Conservation (phyloP, 2,888 invertebrate genomes). For the Papilio gigon region DNA sequence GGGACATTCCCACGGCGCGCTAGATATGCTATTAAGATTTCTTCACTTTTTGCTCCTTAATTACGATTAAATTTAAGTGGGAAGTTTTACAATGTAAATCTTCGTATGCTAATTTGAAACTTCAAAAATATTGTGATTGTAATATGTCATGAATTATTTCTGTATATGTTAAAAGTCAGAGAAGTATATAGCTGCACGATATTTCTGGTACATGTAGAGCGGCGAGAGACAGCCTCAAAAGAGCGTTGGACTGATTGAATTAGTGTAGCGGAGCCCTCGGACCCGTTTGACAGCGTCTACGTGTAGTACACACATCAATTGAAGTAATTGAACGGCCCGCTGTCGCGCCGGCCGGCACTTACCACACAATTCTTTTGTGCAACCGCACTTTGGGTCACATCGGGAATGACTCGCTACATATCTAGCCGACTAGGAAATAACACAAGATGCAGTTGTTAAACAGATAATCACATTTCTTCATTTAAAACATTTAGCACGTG, state of each 20-base stretch:
- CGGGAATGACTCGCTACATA: not conserved
- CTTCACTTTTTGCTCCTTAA: not conserved
- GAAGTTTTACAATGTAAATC: not conserved
- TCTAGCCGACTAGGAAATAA: not conserved
- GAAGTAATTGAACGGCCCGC: slow-evolving; percentile 68
- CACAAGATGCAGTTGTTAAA: not conserved
- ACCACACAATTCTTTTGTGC: slow-evolving; percentile 31
- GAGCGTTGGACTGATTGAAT: slow-evolving; percentile 67
- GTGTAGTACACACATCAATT: slow-evolving; percentile 77
- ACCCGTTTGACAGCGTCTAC: slow-evolving; percentile 68
- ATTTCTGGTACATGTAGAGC: not conserved
- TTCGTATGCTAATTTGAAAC: not conserved
- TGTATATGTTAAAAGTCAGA: not conserved
- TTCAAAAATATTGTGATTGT: not conserved
- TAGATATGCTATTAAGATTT: slow-evolving; percentile 19
- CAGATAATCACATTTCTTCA: slow-evolving; percentile 44
- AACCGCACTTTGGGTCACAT: not conserved
- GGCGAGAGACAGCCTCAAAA: slow-evolving; percentile 38
- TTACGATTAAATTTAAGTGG: not conserved
- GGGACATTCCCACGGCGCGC: slow-evolving; percentile 30
- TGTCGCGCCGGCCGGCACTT: slow-evolving; percentile 39
- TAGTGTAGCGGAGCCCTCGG: slow-evolving; percentile 66
- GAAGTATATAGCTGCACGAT: not conserved
- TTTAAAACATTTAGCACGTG: slow-evolving; percentile 44
- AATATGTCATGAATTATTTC: not conserved